Evolutionary conservation across 1,140 invertebrate genomes (phyloP), one percentile per base, ranked within the genome.

Genomic region (Drosophila erecta): DNA sequence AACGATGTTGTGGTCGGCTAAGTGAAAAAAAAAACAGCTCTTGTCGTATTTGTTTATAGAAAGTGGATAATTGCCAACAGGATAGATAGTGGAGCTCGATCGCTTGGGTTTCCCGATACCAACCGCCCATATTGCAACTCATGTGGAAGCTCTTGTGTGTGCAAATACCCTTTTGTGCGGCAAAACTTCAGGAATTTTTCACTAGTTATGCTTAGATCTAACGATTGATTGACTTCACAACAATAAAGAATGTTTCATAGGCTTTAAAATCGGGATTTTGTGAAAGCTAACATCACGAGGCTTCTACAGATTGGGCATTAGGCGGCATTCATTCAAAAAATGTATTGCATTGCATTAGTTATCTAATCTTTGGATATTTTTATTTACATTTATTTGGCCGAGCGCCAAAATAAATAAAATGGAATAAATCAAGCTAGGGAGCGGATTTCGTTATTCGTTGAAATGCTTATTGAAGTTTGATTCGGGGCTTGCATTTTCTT

Each of bases 1-100:
- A 76, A 76, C 72, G 60, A 75, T 76, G 43, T 66, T 76, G 72
- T 76, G 72, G 72, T 76, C 66, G 67, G 65, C 53, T 70, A 70
- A 43, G 65, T 70, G 51, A 70, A 71, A 70, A 67, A 67, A 70
- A 69, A 55, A 70, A 24, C 15, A 33, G 44, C 38, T 60, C 49
- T 69, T 70, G 64, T 69, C 40, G 64, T 70, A 70, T 70, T 71
- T 70, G 67, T 70, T 70, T 67, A 66, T 49, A 67, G 20, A 50
- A 51, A 27, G 59, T 30, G 17, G 59, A 61, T 59, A 33, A 57
- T 38, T 15, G 22, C 15, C 24, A 41, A 11, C 53, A 58, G 24
- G 38, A 20, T 15, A 61, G 35, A 57, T 38, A 37, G 22, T 27
- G 51, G 12, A 17, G 1, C 35, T 61, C 8, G 8, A 40, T 56